phyloP scores from a whole-genome alignment of 2,113 vertebrate species.

The Ramphastos sulfuratus region DNA sequence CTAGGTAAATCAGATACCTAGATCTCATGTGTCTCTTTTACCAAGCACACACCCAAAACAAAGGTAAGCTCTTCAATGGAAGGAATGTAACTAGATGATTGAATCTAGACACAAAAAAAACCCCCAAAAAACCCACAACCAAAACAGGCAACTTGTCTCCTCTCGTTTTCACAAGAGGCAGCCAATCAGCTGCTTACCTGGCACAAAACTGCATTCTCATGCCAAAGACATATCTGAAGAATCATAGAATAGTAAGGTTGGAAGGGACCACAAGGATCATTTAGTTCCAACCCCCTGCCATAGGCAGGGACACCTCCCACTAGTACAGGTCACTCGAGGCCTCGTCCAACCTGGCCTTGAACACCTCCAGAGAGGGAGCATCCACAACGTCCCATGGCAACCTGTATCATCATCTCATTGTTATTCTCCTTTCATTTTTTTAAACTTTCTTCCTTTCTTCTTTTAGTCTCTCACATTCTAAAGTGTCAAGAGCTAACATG shows the following conservation, averaged over 20 bases:
- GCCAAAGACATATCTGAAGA: neutral
- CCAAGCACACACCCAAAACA: neutral
- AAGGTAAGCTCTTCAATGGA: neutral
- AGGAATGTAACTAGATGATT: neutral
- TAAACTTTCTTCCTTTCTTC: neutral
- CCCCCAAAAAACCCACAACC: no score
- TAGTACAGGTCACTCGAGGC: no score
- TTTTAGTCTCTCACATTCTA: neutral
- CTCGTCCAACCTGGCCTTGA: no score
- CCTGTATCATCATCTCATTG: neutral
- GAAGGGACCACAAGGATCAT: no score
- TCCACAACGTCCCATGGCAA: no score
- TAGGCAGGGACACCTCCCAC: no score
- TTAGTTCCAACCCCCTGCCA: no score
- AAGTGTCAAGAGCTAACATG: neutral
- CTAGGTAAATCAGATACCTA: neutral
- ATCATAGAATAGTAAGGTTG: neutral
- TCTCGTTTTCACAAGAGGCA: neutral
- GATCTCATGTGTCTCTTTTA: neutral
- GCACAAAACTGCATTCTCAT: accelerated
- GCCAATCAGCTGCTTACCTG: neutral
- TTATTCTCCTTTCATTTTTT: neutral
- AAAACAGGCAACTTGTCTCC: neutral
- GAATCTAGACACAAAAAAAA: neutral
- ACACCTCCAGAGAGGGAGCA: no score